Evolutionary conservation across 2,797 vertebrate genomes (phyloP).

Genomic region (Propithecus deckenii): DNA sequence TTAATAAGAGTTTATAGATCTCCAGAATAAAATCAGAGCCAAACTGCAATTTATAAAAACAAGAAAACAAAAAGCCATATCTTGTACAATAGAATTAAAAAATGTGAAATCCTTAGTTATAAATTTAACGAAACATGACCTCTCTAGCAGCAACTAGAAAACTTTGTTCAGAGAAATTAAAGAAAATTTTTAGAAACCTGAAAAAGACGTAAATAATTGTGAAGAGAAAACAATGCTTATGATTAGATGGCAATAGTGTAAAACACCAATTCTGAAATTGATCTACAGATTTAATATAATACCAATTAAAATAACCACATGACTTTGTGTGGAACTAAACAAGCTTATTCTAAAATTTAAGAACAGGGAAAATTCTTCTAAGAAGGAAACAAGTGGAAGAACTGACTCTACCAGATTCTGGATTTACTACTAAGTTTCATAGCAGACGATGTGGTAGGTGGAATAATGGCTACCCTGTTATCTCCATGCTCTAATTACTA

Average conservation of each 20-base stretch:
- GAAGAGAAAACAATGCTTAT: background rate
- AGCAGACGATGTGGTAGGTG: background rate
- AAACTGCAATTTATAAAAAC: background rate
- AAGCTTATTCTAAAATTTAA: background rate
- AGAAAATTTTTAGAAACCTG: background rate
- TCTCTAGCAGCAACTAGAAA: background rate
- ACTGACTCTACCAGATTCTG: background rate
- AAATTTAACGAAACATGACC: background rate
- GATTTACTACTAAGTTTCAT: background rate
- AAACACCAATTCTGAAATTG: background rate
- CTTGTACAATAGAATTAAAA: background rate
- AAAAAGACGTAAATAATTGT: background rate
- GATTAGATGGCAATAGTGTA: background rate
- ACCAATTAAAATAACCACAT: background rate
- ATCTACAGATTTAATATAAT: background rate
- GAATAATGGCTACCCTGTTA: background rate
- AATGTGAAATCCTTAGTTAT: background rate
- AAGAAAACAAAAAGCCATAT: background rate
- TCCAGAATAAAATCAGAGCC: background rate
- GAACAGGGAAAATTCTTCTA: background rate
- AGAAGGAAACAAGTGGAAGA: background rate
- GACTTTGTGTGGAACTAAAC: background rate
- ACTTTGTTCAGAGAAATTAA: background rate
- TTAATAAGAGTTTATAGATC: background rate
- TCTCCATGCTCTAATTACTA: background rate